Evolutionary conservation across 2,888 invertebrate species (phyloP).

Genomic region (Eupithecia tripunctaria): DNA sequence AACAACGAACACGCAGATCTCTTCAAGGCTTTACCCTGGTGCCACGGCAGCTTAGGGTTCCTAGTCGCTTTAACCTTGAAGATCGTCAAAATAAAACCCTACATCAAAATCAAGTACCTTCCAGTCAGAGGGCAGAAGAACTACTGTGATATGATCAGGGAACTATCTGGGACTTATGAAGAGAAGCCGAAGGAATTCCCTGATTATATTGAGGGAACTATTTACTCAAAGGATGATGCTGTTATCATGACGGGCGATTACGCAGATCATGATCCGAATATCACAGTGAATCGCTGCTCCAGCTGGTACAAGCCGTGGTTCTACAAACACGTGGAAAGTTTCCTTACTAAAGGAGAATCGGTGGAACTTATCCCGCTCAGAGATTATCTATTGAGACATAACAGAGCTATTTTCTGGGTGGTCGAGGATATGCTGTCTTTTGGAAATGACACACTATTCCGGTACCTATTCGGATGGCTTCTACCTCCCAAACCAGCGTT

Average conservation of each 20-base stretch:
- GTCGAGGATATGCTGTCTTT: slow-evolving; percentile 89
- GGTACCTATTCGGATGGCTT: slow-evolving; percentile 87
- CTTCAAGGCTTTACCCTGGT: slow-evolving; percentile 86
- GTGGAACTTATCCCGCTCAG: slow-evolving; percentile 86
- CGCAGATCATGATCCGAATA: slow-evolving; percentile 81
- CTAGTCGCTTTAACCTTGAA: slow-evolving; percentile 86
- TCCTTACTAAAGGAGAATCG: slow-evolving; percentile 79
- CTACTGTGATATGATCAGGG: slow-evolving; percentile 86
- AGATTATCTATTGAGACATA: slow-evolving; percentile 87
- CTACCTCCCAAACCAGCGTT: slow-evolving; percentile 89
- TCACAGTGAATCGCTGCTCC: slow-evolving; percentile 84
- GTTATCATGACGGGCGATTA: slow-evolving; percentile 88
- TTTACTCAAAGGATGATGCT: slow-evolving; percentile 85
- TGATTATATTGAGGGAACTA: slow-evolving; percentile 87
- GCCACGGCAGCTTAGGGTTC: slow-evolving; percentile 87
- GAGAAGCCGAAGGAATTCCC: slow-evolving; percentile 73
- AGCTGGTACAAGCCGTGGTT: slow-evolving; percentile 90
- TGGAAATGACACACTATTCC: slow-evolving; percentile 87
- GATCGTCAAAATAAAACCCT: slow-evolving; percentile 86
- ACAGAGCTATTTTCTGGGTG: slow-evolving; percentile 89
- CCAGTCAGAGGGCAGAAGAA: slow-evolving; percentile 86
- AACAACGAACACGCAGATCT: slow-evolving; percentile 85
- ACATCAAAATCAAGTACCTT: slow-evolving; percentile 86
- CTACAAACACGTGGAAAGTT: slow-evolving; percentile 87
- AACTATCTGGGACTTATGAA: slow-evolving; percentile 84